Evolutionary conservation across 2,797 vertebrate genomes (phyloP).

Genomic region (Halcyon smyrnensis): DNA sequence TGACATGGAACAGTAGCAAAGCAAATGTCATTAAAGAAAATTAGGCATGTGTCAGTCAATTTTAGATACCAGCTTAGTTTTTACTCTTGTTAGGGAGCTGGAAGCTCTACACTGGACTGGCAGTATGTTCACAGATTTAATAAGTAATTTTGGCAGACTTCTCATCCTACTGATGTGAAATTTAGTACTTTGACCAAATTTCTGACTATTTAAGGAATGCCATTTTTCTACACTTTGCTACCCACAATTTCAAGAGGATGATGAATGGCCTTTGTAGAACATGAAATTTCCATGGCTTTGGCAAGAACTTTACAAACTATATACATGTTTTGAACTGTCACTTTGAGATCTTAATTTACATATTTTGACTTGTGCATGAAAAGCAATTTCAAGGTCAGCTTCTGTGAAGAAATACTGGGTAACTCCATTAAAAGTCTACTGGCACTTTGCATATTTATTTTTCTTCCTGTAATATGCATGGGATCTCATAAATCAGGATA

Average conservation of each 20-base stretch:
- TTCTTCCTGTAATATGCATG: conserved; percentile 71
- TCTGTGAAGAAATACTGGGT: conserved; percentile 73
- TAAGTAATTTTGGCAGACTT: not conserved
- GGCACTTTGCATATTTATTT: conserved; percentile 83
- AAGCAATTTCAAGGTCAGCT: conserved; percentile 85
- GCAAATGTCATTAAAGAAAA: not conserved
- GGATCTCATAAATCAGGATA: conserved; percentile 81
- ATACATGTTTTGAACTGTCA: conserved; percentile 70
- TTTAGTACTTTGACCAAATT: not conserved
- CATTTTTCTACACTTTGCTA: not conserved
- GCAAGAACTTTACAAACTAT: conserved; percentile 72
- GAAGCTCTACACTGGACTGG: not conserved
- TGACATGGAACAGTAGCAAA: not conserved
- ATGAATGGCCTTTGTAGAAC: conserved; percentile 55
- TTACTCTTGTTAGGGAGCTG: not conserved
- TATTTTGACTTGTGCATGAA: conserved; percentile 83
- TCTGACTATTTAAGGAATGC: not conserved
- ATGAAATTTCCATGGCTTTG: conserved; percentile 65
- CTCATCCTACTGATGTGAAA: not conserved
- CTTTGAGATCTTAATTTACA: conserved; percentile 81
- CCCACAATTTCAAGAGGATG: conserved; percentile 8
- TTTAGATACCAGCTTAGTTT: not conserved
- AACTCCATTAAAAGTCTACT: conserved; percentile 82
- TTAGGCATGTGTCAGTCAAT: not conserved
- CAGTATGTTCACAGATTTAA: not conserved